phyloP scores from a whole-genome alignment of 2,888 invertebrate genomes.

The Dolichomitus sp. region DNA sequence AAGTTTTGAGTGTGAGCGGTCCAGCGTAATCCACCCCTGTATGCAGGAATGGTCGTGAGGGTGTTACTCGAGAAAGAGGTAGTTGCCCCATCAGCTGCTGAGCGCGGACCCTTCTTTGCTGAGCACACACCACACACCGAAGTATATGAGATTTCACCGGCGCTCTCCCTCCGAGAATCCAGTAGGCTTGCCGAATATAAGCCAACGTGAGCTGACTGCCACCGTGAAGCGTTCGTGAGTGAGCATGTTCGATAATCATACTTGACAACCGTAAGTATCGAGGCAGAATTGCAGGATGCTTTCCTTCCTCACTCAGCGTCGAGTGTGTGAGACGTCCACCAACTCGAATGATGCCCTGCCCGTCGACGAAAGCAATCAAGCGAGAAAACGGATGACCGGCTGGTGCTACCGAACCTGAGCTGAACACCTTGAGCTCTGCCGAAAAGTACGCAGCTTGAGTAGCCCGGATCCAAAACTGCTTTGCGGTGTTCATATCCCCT shows the following conservation, averaged over 20 bases:
- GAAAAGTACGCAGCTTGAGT: not conserved
- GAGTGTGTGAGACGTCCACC: constrained; percentile 60
- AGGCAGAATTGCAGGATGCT: constrained; percentile 62
- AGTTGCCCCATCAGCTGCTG: constrained; percentile 70
- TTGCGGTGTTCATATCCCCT: not conserved
- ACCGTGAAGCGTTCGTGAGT: constrained; percentile 62
- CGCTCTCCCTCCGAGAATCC: constrained; percentile 65
- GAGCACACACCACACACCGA: constrained; percentile 64
- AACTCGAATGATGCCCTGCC: constrained; percentile 57
- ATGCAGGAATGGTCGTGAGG: constrained; percentile 59
- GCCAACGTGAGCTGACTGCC: constrained; percentile 64
- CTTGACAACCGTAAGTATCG: constrained; percentile 26
- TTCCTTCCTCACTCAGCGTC: constrained; percentile 19
- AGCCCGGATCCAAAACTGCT: constrained; percentile 18
- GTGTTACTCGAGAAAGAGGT: constrained; percentile 54
- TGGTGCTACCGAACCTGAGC: constrained; percentile 12
- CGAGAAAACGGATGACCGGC: constrained; percentile 20
- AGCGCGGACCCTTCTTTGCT: constrained; percentile 50
- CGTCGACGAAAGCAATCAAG: constrained; percentile 40
- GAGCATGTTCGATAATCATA: constrained; percentile 61
- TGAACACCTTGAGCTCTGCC: not conserved
- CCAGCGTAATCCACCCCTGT: constrained; percentile 72
- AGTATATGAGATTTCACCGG: constrained; percentile 51
- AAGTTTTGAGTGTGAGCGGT: constrained; percentile 61
- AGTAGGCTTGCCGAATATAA: constrained; percentile 51